Conservation (phyloP, 2,888 invertebrate species). For the Tetranychus piercei region DNA sequence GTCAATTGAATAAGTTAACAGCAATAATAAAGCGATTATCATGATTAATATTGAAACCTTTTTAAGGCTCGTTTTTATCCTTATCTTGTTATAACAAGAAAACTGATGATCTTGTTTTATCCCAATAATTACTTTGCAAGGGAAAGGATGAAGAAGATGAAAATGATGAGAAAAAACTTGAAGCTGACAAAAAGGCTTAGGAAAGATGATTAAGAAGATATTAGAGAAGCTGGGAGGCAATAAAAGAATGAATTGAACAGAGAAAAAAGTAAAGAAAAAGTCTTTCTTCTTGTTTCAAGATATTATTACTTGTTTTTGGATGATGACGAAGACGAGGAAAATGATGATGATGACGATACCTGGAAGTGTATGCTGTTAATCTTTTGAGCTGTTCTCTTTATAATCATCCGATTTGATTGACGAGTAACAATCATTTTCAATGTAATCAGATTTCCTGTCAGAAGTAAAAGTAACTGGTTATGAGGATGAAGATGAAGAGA, state of each 20-base stretch:
- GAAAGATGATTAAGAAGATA: background rate
- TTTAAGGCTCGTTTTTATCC: too few relatives aligned
- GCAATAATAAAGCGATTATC: too few relatives aligned
- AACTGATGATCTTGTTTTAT: too few relatives aligned
- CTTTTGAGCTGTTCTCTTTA: background rate
- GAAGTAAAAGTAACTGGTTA: background rate
- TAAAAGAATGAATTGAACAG: background rate
- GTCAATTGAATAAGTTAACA: too few relatives aligned
- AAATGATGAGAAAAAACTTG: background rate
- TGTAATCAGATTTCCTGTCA: background rate
- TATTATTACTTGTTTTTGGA: too few relatives aligned
- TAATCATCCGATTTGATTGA: background rate
- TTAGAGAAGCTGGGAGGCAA: background rate
- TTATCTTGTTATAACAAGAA: too few relatives aligned
- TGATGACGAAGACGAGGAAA: background rate
- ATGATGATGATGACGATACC: background rate
- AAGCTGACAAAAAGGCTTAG: background rate
- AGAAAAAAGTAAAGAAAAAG: background rate
- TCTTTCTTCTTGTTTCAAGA: background rate
- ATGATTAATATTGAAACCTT: too few relatives aligned
- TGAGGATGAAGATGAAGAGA: background rate
- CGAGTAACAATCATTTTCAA: background rate
- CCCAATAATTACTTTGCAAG: background rate
- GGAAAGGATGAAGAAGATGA: background rate
- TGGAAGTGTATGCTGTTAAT: background rate